Evolutionary conservation across 2,113 vertebrate species (phyloP).

Genomic region (Hystrix cristata): DNA sequence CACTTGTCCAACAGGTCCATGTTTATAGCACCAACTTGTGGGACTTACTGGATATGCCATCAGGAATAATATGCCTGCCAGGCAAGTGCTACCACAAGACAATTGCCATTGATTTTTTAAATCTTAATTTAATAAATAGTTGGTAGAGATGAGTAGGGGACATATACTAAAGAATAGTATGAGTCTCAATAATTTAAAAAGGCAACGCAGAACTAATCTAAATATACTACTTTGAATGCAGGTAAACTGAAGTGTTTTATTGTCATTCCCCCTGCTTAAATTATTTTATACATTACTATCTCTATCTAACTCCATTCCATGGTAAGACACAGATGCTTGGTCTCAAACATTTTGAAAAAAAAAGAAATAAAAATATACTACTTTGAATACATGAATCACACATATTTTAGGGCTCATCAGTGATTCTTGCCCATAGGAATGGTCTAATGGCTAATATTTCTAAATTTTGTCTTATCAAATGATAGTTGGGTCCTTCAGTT

Average conservation of each 20-base stretch:
- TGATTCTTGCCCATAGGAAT: neutral
- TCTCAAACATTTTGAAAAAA: slow-evolving; percentile 52
- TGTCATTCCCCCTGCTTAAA: slow-evolving; percentile 73
- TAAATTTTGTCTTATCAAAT: slow-evolving; percentile 18
- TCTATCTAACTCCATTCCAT: slow-evolving; percentile 55
- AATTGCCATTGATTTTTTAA: neutral
- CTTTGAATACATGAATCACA: neutral
- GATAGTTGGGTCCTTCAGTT: neutral
- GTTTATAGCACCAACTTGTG: neutral
- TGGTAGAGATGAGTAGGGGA: neutral
- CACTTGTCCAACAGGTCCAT: neutral
- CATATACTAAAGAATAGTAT: neutral
- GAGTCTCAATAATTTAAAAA: neutral
- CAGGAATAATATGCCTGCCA: neutral
- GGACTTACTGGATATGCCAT: neutral
- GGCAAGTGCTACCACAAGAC: neutral
- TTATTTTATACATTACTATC: slow-evolving; percentile 54
- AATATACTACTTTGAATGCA: neutral
- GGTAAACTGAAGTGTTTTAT: slow-evolving; percentile 43
- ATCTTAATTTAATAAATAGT: neutral
- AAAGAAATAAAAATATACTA: neutral
- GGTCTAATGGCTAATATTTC: neutral
- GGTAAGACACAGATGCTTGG: slow-evolving; percentile 70
- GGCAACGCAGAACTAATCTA: neutral
- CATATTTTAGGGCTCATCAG: neutral